Percentiles rank a stretch among this genome's conserved stretches.
Conservation (phyloP, 2,888 invertebrate genomes). For the Choristoneura rosaceana region DNA sequence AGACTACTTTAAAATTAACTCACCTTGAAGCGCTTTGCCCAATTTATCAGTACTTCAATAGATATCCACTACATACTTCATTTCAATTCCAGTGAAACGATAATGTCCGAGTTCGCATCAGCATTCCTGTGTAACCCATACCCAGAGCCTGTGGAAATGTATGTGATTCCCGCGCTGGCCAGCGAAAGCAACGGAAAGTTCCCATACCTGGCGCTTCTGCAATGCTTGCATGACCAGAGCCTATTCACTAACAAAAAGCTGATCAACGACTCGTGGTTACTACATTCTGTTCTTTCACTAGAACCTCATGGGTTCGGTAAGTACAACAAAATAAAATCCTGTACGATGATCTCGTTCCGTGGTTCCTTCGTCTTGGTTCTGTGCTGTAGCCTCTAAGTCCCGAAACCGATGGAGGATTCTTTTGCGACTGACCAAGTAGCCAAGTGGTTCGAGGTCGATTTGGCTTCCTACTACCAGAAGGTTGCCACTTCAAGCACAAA, state of each 20-base stretch:
- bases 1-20: too few species aligned
- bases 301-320: conserved; percentile 89
- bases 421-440: too few species aligned
- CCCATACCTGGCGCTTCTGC: conserved; percentile 82
- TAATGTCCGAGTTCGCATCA: conserved; percentile 86
- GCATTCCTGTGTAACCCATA: conserved; percentile 89
- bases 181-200: conserved; percentile 70
- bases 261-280: conserved; percentile 86
- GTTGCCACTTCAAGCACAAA: too few species aligned
- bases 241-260: conserved; percentile 78
- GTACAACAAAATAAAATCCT: conserved; percentile 48
- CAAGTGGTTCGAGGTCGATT: too few species aligned
- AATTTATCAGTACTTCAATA: too few species aligned
- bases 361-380: too few species aligned
- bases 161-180: conserved; percentile 89
- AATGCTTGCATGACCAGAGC: conserved; percentile 68
- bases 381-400: too few species aligned
- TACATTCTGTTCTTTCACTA: conserved; percentile 88
- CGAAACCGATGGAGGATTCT: too few species aligned
- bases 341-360: too few species aligned
- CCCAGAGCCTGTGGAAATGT: conserved; percentile 88
- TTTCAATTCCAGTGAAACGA: conserved; percentile 61
- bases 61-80: background rate
- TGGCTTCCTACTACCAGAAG: too few species aligned
- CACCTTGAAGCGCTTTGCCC: too few species aligned